Conservation (phyloP, 2,113 vertebrate genomes). For the Sminthopsis crassicaudata region DNA sequence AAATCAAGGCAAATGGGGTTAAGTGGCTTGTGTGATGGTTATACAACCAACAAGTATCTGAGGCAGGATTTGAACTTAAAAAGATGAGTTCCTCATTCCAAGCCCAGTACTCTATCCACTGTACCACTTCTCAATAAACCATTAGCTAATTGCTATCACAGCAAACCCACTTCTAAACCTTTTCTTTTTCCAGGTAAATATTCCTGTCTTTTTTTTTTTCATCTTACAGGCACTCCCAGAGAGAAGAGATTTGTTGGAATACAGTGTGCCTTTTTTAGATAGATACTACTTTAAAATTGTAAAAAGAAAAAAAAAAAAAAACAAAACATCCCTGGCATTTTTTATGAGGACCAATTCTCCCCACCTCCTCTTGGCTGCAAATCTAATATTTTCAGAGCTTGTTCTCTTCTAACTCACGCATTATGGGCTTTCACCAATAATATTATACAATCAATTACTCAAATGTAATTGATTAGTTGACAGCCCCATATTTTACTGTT, state of each 20-base stretch:
- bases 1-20: neutral
- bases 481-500: slow-evolving; percentile 30
- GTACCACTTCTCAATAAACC: neutral
- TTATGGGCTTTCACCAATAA: slow-evolving; percentile 78
- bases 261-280: neutral
- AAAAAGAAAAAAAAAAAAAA: neutral
- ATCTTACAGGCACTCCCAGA: fast-evolving
- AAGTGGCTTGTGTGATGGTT: neutral
- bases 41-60: neutral
- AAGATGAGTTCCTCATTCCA: neutral
- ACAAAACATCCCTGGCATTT: neutral
- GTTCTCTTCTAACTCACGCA: slow-evolving; percentile 59
- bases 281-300: neutral
- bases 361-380: slow-evolving; percentile 72
- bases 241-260: neutral
- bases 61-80: neutral
- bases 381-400: slow-evolving; percentile 73
- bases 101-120: no score
- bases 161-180: neutral
- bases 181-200: fast-evolving
- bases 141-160: neutral
- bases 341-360: slow-evolving; percentile 62
- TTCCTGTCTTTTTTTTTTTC: neutral
- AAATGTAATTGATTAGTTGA: slow-evolving; percentile 61
- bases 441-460: slow-evolving; percentile 75